These are phyloP conservation scores for Callocephalon fimbriatum DNA, from an alignment of 2,113 vertebrate species.

Conservation along the genomic window DNA sequence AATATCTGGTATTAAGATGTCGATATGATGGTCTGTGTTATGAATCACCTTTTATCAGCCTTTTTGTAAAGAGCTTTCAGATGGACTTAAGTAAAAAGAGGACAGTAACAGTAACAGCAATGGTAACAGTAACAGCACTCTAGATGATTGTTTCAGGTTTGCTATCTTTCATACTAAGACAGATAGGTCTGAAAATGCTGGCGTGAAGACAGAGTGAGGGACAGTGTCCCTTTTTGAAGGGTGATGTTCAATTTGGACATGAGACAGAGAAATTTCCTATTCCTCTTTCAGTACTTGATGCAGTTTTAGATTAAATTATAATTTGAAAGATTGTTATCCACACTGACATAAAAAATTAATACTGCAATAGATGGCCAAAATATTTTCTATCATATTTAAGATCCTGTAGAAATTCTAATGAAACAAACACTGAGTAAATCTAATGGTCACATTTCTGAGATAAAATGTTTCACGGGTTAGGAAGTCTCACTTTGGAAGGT, in stretches of 20 bases:
- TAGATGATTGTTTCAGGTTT: not conserved
- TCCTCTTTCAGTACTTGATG: not conserved
- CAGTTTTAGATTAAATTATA: not conserved
- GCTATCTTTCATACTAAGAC: not conserved
- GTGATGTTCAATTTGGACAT: not conserved
- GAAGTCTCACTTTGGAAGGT: not conserved
- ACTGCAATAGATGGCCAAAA: not conserved
- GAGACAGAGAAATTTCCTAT: not conserved
- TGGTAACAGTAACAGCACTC: not conserved
- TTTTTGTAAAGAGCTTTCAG: not conserved
- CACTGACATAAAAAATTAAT: not conserved
- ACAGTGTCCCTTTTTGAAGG: not conserved
- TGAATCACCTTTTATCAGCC: not conserved
- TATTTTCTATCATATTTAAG: not conserved
- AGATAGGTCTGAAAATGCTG: not conserved
- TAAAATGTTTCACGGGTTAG: not conserved
- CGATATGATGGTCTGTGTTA: not conserved
- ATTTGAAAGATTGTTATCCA: not conserved
- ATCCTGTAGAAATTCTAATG: not conserved
- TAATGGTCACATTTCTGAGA: not conserved
- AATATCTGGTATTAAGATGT: not conserved
- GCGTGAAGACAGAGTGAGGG: not conserved
- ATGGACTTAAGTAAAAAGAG: not conserved
- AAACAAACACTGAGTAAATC: not conserved
- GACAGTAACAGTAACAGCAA: not conserved